Conservation (phyloP, 1,140 invertebrate species). For the Drosophila subobscura region DNA sequence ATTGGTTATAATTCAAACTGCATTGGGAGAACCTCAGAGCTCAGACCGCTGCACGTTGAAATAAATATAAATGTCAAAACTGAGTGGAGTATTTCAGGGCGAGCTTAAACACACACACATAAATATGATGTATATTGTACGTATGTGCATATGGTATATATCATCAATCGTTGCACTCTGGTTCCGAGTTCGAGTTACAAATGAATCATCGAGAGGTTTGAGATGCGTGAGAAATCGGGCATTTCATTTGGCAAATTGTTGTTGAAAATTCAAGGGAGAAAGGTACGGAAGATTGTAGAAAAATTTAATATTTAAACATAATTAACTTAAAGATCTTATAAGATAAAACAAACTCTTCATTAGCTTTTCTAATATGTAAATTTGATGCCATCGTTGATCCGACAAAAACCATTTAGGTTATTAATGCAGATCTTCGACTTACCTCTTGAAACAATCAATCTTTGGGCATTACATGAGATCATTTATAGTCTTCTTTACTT, state of each 20-base stretch:
- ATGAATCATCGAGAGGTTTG: constrained; percentile 56
- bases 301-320: neutral
- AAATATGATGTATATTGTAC: neutral
- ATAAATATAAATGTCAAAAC: constrained; percentile 83
- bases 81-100: constrained; percentile 70
- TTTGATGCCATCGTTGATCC: neutral
- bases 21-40: constrained; percentile 55
- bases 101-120: constrained; percentile 36
- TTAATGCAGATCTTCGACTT: neutral
- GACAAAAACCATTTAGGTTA: neutral
- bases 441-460: constrained; percentile 43
- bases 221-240: constrained; percentile 52
- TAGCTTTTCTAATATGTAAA: neutral
- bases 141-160: neutral
- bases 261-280: neutral
- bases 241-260: no score
- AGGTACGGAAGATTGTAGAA: neutral
- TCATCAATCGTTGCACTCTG: constrained; percentile 49
- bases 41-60: constrained; percentile 71
- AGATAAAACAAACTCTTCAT: neutral
- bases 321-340: no score
- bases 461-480: constrained; percentile 44
- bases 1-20: constrained; percentile 76
- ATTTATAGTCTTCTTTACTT: constrained; percentile 11
- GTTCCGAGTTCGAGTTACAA: constrained; percentile 26